Evolutionary conservation across 2,113 vertebrate genomes (phyloP).

Genomic region (Cairina moschata): DNA sequence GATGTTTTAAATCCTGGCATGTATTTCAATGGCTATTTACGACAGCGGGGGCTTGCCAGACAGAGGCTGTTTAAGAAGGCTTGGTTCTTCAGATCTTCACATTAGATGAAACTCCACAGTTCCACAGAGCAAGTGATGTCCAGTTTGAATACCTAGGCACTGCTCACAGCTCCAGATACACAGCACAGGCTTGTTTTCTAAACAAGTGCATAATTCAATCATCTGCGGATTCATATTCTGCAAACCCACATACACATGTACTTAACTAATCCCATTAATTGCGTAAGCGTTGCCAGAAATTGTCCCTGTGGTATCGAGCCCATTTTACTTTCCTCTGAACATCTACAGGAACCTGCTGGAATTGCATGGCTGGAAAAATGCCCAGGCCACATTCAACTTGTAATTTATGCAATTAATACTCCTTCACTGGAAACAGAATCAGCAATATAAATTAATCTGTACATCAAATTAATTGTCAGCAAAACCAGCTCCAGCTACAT

Average conservation of each 20-base stretch:
- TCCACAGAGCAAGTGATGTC: not conserved
- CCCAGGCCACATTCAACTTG: not conserved
- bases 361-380: not conserved
- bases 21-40: not conserved
- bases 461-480: not conserved
- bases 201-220: not conserved
- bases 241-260: fast-evolving
- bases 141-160: not conserved
- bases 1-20: not conserved
- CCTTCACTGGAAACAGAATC: not conserved
- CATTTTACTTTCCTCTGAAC: constrained; percentile 11
- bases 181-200: not conserved
- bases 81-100: not conserved
- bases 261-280: not conserved
- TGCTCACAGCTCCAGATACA: not conserved
- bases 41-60: not conserved
- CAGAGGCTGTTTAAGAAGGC: not conserved
- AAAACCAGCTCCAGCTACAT: not conserved
- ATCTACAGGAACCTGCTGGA: not conserved
- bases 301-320: not conserved
- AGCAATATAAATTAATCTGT: not conserved
- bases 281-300: not conserved
- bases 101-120: not conserved
- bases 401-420: not conserved
- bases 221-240: not conserved